Base-by-base conservation (phyloP, 2,797 vertebrate species). In the Morus bassanus region DNA sequence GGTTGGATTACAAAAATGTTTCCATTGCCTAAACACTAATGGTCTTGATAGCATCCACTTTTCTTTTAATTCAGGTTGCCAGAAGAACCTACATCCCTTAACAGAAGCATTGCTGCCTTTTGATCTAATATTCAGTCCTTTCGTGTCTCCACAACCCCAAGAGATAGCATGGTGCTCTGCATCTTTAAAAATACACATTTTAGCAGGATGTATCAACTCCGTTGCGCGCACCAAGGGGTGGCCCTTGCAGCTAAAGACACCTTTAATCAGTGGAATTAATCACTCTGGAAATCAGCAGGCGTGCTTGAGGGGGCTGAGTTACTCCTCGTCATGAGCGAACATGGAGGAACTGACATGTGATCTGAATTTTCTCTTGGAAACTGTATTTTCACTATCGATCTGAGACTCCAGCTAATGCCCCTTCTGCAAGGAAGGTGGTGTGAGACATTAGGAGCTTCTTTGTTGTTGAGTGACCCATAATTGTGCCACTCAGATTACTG, bases 51-150 rank as follows among this genome's bases (percentile, higher is more conserved):
- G 54, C 53, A 79, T 78, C n/a, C 19, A 45, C 63, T 93, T 88
- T 31, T 25, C 53, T 84, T 70, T 61, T 54, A 39, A 70, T 74
- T 85, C 85, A 70, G 37, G 18, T 93, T 89, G n/a, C 57, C 63
- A 68, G 77, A 65, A 70, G 64, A 77, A 67, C 83, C 63, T 75
- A 8, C 54, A 64, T 72, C 46, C 33, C 53, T 85, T 88, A 91
- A 75, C 37, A 46, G 72, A 76, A 93, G 45, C 50, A 19, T 51
- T 57, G 24, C 50, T 89, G 67, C 54, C 56, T 94, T 94, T 94
- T 77, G 60, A 72, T 92, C 60, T 89, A 27, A 23, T 83, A 65
- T 37, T 89, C 73, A 68, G 75, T 88, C 75, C 81, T 79, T 85
- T 37, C 3, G 4, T 74, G 35, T 78, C 81, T 92, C 41, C 46